These are phyloP conservation scores for Chlorocebus sabaeus DNA, from an alignment of 2,113 vertebrate species.

Conservation along the genomic window DNA sequence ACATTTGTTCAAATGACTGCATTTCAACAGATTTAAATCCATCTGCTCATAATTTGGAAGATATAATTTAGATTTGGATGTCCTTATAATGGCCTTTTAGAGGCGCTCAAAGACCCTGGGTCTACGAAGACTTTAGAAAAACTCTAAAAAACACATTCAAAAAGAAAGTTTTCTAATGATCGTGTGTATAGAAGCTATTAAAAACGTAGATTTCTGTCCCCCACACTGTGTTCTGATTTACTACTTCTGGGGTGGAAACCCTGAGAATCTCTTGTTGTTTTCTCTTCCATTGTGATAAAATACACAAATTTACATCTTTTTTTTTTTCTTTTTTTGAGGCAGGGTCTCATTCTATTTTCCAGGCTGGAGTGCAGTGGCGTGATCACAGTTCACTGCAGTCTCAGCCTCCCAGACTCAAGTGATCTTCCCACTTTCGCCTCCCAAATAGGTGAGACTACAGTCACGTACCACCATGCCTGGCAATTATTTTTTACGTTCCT, in stretches of 20 bases:
- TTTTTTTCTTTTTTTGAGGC: too few species aligned
- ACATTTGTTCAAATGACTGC: neutral
- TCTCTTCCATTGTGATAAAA: neutral
- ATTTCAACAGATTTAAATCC: neutral
- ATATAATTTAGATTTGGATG: neutral
- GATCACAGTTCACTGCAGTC: too few species aligned
- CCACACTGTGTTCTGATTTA: neutral
- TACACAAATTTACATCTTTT: neutral
- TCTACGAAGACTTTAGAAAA: neutral
- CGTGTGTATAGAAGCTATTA: neutral
- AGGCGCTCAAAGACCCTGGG: neutral
- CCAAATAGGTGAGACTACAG: too few species aligned
- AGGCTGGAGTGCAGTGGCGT: too few species aligned
- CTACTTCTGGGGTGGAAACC: neutral
- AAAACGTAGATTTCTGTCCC: neutral
- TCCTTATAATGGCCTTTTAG: neutral
- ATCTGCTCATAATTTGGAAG: neutral
- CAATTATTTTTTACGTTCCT: too few species aligned
- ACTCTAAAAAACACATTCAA: neutral
- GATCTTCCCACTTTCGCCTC: too few species aligned
- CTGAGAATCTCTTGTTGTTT: neutral
- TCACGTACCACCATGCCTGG: too few species aligned
- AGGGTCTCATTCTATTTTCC: too few species aligned
- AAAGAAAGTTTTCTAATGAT: neutral
- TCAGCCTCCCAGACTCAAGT: too few species aligned